Conservation (phyloP, 2,113 vertebrate species). For the Thomomys bottae region DNA sequence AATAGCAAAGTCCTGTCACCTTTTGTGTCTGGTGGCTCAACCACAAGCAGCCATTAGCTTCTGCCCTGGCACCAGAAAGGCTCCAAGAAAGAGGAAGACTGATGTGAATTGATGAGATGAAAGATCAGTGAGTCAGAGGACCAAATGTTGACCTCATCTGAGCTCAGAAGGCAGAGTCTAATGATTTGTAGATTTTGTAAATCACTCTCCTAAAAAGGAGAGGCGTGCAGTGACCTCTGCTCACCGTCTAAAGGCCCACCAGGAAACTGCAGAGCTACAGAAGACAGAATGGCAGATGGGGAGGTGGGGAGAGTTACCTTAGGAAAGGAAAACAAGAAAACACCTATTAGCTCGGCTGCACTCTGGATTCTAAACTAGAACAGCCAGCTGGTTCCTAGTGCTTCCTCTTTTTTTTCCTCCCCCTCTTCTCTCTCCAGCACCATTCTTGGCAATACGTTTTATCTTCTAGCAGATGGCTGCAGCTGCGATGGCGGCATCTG, state of each 20-base stretch:
- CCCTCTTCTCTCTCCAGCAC: not conserved
- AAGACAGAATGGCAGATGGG: slow-evolving; percentile 9
- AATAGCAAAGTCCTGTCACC: not conserved
- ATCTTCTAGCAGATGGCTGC: slow-evolving; percentile 61
- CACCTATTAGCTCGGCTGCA: not conserved
- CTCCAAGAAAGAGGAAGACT: not conserved
- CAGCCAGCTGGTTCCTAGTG: not conserved
- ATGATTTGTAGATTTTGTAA: not conserved
- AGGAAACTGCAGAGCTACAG: slow-evolving; percentile 4
- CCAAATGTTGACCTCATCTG: not conserved
- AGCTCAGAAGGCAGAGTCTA: not conserved
- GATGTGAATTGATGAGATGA: not conserved
- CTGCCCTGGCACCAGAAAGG: not conserved
- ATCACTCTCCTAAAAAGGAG: not conserved
- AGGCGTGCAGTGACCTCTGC: too few relatives aligned
- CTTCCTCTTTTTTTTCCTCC: not conserved
- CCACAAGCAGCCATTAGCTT: not conserved
- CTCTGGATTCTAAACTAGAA: not conserved
- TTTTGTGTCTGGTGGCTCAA: not conserved
- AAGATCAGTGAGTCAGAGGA: not conserved
- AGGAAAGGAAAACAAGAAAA: slow-evolving; percentile 43
- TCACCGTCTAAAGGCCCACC: not conserved
- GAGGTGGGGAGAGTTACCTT: not conserved
- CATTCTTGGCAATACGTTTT: slow-evolving; percentile 6
- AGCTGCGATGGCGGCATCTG: slow-evolving; percentile 35